A percentile compares a stretch with the other conserved stretches of the same genome.
phyloP scores from a whole-genome alignment of 2,113 vertebrate genomes.

The Gnathonemus longibarbis region DNA sequence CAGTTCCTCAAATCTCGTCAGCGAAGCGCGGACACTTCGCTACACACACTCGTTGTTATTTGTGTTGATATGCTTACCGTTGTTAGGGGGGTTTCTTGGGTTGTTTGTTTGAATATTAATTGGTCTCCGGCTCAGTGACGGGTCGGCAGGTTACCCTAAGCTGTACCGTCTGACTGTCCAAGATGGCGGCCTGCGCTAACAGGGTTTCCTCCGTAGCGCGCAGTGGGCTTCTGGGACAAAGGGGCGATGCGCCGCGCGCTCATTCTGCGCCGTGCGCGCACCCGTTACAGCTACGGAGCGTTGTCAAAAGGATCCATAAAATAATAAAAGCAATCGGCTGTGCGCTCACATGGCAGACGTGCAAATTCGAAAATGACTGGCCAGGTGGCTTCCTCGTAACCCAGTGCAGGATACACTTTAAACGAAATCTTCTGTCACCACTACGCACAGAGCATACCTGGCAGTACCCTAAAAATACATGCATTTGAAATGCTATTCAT shows the following conservation, averaged over 20 bases:
- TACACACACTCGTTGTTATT: background rate
- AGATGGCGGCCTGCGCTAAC: conserved; percentile 76
- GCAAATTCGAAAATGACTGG: background rate
- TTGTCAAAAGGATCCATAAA: background rate
- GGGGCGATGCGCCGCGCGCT: conserved; percentile 38
- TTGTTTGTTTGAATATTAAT: conserved; percentile 25
- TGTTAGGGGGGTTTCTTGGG: conserved; percentile 23
- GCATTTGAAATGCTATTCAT: background rate
- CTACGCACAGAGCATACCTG: background rate
- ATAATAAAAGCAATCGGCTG: background rate
- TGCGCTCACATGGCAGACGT: background rate
- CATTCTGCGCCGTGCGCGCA: background rate
- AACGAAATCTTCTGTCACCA: background rate
- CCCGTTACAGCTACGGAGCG: background rate
- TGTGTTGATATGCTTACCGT: conserved; percentile 45
- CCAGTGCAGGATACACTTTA: background rate
- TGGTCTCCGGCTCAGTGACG: conserved; percentile 40
- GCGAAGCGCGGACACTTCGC: background rate
- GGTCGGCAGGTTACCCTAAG: conserved; percentile 64
- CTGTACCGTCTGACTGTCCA: conserved; percentile 62
- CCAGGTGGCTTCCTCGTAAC: background rate
- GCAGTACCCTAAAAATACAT: background rate
- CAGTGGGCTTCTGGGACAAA: conserved; percentile 65
- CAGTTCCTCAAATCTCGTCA: background rate
- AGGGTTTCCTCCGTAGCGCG: conserved; percentile 79